Conservation (phyloP, 2,888 invertebrate genomes). For the Hartigia nigra region DNA sequence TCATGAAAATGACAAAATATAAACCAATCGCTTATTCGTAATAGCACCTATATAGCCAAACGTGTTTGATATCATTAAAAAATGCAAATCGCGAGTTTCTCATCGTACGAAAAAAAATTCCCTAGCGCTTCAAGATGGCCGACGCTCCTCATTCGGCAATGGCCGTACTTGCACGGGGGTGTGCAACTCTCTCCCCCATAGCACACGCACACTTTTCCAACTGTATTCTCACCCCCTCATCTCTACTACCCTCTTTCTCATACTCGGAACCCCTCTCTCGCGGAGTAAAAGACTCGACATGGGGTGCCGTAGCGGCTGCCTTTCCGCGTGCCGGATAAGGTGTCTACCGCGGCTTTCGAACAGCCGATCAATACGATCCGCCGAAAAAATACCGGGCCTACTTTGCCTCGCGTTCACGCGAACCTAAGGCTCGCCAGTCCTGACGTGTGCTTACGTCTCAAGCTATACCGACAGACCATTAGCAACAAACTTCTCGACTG, state of each 20-base stretch:
- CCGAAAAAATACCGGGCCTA: constrained; percentile 3
- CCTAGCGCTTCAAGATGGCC: constrained; percentile 1
- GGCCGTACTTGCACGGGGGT: constrained; percentile 5
- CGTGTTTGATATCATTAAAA: neutral
- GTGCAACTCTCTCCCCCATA: neutral
- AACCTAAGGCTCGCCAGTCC: neutral
- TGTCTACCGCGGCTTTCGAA: constrained; percentile 3
- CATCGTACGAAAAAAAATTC: neutral
- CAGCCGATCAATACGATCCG: constrained; percentile 5
- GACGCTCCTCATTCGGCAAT: neutral
- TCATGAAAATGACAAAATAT: neutral
- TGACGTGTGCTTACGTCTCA: neutral
- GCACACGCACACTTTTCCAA: constrained; percentile 2
- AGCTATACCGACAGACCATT: neutral
- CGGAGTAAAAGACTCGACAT: constrained; percentile 4
- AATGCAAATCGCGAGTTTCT: neutral
- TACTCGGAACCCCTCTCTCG: neutral
- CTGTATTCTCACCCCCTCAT: neutral
- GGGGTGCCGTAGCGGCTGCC: constrained; percentile 3
- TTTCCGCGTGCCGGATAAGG: constrained; percentile 9
- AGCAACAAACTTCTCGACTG: neutral
- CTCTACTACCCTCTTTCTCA: neutral
- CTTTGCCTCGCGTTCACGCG: neutral
- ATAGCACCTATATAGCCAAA: neutral
- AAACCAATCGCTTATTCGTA: neutral